Evolutionary conservation across 1,140 invertebrate species (phyloP).

Genomic region (Drosophila nebulosa): DNA sequence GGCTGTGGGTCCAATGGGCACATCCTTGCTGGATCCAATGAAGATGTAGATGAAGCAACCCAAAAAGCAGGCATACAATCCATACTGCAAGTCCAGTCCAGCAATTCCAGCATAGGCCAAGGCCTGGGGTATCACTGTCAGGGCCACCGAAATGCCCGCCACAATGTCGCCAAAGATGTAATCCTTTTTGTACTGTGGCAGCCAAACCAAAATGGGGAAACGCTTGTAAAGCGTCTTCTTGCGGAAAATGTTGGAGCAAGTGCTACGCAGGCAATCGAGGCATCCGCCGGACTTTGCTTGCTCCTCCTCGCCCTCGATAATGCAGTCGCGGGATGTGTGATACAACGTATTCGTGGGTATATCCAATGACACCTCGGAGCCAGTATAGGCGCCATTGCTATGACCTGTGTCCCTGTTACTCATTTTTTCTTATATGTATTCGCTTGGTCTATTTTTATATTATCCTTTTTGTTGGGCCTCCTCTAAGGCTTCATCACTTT

Average conservation of each 20-base stretch:
- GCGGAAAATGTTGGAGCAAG: conserved; percentile 67
- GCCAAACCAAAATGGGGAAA: conserved; percentile 88
- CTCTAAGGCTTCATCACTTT: conserved; percentile 58
- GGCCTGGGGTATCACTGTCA: conserved; percentile 92
- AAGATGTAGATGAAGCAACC: conserved; percentile 95
- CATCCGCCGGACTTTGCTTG: conserved; percentile 20
- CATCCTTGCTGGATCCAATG: conserved; percentile 94
- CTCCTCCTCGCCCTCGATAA: conserved; percentile 63
- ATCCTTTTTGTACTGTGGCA: conserved; percentile 87
- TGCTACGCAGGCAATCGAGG: conserved; percentile 40
- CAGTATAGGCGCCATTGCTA: conserved; percentile 53
- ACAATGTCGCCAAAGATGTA: conserved; percentile 88
- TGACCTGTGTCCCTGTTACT: conserved; percentile 49
- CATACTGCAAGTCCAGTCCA: conserved; percentile 89
- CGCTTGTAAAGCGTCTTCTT: conserved; percentile 87
- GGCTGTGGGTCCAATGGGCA: conserved; percentile 93
- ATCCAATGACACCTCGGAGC: conserved; percentile 70
- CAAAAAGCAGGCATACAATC: conserved; percentile 94
- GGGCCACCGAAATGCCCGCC: conserved; percentile 92
- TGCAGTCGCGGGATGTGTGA: conserved; percentile 69
- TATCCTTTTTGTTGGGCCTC: background rate
- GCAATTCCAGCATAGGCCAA: conserved; percentile 93
- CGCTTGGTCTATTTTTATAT: conserved; percentile 3
- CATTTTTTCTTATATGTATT: conserved; percentile 29
- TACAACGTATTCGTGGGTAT: conserved; percentile 73